Percentiles rank a stretch among this genome's conserved stretches.
phyloP scores from a whole-genome alignment of 2,888 invertebrate species.

The Mactromeris polynyma region DNA sequence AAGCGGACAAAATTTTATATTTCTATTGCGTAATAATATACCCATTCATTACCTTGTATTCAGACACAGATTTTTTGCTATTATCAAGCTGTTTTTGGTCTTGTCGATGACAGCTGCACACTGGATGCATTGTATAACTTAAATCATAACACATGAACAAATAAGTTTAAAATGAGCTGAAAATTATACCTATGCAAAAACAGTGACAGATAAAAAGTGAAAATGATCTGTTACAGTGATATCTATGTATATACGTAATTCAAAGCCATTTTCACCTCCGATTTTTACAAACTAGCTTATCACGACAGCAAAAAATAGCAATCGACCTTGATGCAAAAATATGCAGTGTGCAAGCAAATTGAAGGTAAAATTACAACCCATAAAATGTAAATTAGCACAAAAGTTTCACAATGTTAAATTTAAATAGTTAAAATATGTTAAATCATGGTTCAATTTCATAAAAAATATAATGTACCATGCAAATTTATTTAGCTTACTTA shows the following conservation, averaged over 20 bases:
- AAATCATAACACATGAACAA: not conserved
- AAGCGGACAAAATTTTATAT: not conserved
- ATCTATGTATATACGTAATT: constrained; percentile 1
- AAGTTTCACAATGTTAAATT: constrained; percentile 1
- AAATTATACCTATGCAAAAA: not conserved
- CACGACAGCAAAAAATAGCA: not conserved
- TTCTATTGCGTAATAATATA: not conserved
- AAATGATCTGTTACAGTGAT: constrained; percentile 5
- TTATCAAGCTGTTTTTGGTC: constrained; percentile 2
- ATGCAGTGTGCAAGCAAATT: not conserved
- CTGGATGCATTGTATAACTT: not conserved
- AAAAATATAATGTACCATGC: too few species aligned
- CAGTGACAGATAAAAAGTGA: not conserved
- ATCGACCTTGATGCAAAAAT: not conserved
- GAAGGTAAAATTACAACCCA: not conserved
- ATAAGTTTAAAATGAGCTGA: not conserved
- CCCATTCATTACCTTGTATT: not conserved
- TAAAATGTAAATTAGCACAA: constrained; percentile 15
- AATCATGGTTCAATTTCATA: too few species aligned
- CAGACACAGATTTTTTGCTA: not conserved
- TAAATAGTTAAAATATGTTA: too few species aligned
- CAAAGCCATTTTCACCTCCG: not conserved
- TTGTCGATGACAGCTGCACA: constrained; percentile 1
- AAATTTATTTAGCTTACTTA: too few species aligned
- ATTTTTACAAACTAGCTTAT: not conserved